These are phyloP conservation scores for Austrofundulus limnaeus DNA, from an alignment of 2,113 vertebrate species.

Conservation along the genomic window DNA sequence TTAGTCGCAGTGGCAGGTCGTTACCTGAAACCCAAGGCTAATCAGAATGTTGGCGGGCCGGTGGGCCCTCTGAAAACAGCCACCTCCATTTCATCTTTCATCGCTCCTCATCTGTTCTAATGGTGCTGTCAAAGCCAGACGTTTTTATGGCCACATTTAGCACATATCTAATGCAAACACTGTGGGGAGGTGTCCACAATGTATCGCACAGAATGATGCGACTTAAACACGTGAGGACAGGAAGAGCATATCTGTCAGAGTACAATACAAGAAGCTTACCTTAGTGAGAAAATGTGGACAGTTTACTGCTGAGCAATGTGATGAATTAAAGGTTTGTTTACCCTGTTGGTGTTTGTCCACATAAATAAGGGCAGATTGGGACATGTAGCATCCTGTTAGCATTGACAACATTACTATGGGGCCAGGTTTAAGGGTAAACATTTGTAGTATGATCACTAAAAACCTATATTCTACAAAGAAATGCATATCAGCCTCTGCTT, in stretches of 20 bases:
- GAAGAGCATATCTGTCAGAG: constrained; percentile 14
- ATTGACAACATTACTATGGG: too few relatives aligned
- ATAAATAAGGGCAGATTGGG: too few relatives aligned
- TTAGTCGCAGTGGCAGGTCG: constrained; percentile 67
- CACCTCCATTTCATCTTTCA: constrained; percentile 65
- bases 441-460: too few relatives aligned
- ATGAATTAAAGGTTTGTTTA: too few relatives aligned
- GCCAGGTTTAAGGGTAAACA: too few relatives aligned
- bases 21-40: constrained; percentile 47
- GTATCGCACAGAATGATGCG: constrained; percentile 31
- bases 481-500: too few relatives aligned
- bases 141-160: constrained; percentile 50
- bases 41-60: constrained; percentile 33
- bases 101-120: constrained; percentile 68
- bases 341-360: too few relatives aligned
- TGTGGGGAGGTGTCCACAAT: constrained; percentile 39
- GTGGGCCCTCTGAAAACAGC: constrained; percentile 43
- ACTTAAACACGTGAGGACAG: constrained; percentile 18
- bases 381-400: too few relatives aligned
- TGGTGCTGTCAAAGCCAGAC: constrained; percentile 51
- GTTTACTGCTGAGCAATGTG: too few relatives aligned
- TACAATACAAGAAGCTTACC: too few relatives aligned
- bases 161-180: constrained; percentile 55
- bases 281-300: too few relatives aligned
- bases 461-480: too few relatives aligned